Percentiles rank a stretch among this genome's conserved stretches.
Evolutionary conservation across 2,113 vertebrate genomes (phyloP).

Genomic region (Arenaria interpres): DNA sequence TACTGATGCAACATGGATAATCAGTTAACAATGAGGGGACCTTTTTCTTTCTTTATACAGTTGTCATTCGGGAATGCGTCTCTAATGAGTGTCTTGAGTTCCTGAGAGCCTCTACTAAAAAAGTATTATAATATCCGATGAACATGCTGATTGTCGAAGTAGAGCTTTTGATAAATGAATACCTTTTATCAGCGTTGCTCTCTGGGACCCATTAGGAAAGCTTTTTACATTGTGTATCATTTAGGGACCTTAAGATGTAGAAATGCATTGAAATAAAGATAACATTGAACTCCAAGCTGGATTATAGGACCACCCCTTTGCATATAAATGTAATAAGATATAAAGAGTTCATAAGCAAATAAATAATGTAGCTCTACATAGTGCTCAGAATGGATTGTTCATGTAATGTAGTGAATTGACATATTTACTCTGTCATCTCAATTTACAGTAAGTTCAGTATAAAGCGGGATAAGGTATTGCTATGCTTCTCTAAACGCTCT

Average conservation of each 20-base stretch:
- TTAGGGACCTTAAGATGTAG: not conserved
- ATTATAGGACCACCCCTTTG: not conserved
- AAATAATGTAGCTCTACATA: not conserved
- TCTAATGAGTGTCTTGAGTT: not conserved
- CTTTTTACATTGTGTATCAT: not conserved
- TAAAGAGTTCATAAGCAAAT: not conserved
- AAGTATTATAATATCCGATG: not conserved
- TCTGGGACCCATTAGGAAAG: not conserved
- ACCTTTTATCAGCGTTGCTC: not conserved
- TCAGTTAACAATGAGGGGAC: not conserved
- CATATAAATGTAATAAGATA: not conserved
- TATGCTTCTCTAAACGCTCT: not conserved
- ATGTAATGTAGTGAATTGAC: not conserved
- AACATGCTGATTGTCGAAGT: not conserved
- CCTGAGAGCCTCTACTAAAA: not conserved
- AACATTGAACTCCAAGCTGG: not conserved
- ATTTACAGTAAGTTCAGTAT: not conserved
- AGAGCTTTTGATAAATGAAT: not conserved
- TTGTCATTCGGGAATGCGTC: not conserved
- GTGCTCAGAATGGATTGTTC: not conserved
- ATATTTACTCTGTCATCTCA: not conserved
- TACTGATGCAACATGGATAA: not conserved
- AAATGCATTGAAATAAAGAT: not conserved
- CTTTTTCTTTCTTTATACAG: not conserved
- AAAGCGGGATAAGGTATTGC: not conserved